Base-by-base conservation (phyloP, 2,797 vertebrate genomes). In the Danionella dracula region DNA sequence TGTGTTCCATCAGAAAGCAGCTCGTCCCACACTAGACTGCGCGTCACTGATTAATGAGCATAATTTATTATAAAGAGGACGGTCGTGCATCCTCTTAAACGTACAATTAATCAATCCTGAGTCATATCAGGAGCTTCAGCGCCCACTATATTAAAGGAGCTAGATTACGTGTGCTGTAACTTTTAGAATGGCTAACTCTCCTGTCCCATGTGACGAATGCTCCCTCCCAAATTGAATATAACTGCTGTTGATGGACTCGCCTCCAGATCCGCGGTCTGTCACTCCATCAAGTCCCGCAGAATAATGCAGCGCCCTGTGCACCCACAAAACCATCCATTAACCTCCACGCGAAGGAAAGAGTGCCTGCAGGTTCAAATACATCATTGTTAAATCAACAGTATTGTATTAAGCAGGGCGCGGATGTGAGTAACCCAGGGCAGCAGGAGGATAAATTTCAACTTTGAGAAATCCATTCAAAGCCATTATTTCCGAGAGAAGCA, bases 21-120 rank as follows among this genome's bases (percentile, higher is more conserved):
- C 95, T 90, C 93, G 95, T 93, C 90, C 93, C 93, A 93, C 92
- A 95, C 94, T 91, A 94, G 91, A 87, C 88, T 92, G 92, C 91
- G 93, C 92, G 97, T 90, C 97, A 99, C 97, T 99, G 96, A 99
- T 98, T 98, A 98, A 99, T 98, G 95, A 92, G 93, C 90, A 93
- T 98, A 94, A 98, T 99, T 97, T 96, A 98, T 98, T 95, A 97
- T 90, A 76, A 83, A 93, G 92, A 90, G 90, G 89, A 94, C 90
- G 90, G 91, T 92, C 92, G 92, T 92, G 90, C 93, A 93, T 96
- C 91, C 90, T 88, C 90, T 93, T 96, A 97, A 98, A 97, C 87
- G 92, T 94, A 92, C 93, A 90, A 99, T 99, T 97, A 98, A 98
- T 99, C 96, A 98, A 95, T 94, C 81, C 78, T 90, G 89, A 90